phyloP scores from a whole-genome alignment of 2,113 vertebrate species.

The Stercorarius parasiticus region DNA sequence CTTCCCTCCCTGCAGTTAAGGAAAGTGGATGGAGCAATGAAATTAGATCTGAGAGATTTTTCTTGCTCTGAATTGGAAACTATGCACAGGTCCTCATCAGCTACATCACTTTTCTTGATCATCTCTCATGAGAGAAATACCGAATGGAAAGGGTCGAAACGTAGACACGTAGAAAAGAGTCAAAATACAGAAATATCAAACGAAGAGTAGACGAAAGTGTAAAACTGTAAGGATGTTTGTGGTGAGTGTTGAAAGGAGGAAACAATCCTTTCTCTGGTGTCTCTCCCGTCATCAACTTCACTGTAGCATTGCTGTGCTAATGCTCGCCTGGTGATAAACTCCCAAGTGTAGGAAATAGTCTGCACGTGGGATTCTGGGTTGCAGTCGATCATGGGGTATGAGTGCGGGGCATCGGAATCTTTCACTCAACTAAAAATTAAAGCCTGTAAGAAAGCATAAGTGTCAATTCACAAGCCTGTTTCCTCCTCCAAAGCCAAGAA shows the following conservation, averaged over 20 bases:
- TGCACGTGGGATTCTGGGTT: neutral
- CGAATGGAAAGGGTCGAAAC: neutral
- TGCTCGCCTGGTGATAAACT: neutral
- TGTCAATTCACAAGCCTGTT: neutral
- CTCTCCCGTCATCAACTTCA: neutral
- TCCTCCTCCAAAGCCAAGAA: neutral
- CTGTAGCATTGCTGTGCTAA: neutral
- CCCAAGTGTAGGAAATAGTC: neutral
- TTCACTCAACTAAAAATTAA: neutral
- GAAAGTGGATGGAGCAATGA: neutral
- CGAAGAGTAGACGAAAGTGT: neutral
- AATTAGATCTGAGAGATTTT: neutral
- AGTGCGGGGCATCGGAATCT: neutral
- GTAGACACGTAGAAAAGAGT: neutral
- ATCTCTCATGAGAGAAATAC: neutral
- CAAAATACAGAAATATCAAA: neutral
- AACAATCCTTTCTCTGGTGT: neutral
- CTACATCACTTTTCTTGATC: neutral
- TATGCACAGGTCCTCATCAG: neutral
- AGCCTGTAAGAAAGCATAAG: neutral
- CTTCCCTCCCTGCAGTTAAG: neutral
- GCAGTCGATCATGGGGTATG: fast-evolving
- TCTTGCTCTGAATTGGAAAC: neutral
- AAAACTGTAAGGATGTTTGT: neutral
- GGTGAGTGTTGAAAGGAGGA: neutral